Evolutionary conservation across 2,888 invertebrate genomes (phyloP).

Genomic region (Aquatica leii): DNA sequence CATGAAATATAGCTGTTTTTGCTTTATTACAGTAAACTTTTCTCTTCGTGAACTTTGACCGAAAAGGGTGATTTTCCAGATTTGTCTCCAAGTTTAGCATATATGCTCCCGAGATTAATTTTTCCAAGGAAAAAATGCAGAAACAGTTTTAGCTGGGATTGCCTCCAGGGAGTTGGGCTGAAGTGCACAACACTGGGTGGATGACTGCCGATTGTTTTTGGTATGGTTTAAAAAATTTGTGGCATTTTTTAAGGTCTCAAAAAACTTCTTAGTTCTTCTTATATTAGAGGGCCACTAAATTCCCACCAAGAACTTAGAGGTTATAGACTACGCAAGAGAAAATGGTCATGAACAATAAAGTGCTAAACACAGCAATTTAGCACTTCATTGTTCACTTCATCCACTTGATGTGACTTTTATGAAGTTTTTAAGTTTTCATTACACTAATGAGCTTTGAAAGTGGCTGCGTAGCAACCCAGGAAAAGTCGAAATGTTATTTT

Average conservation of each 20-base stretch:
- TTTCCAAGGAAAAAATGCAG: neutral
- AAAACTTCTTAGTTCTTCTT: constrained; percentile 43
- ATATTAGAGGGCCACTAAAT: constrained; percentile 45
- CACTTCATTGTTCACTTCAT: constrained; percentile 46
- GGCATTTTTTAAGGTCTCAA: neutral
- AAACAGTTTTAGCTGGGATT: constrained; percentile 4
- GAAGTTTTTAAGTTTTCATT: constrained; percentile 7
- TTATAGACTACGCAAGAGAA: neutral
- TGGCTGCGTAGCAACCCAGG: constrained; percentile 7
- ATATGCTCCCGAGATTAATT: constrained; percentile 15
- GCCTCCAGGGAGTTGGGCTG: constrained; percentile 36
- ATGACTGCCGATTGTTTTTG: constrained; percentile 46
- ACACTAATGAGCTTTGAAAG: neutral
- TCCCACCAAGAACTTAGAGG: constrained; percentile 43
- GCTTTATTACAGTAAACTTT: too few species aligned
- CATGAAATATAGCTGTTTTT: too few species aligned
- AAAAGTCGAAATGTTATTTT: neutral
- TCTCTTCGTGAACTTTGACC: too few species aligned
- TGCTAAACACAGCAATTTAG: constrained; percentile 36
- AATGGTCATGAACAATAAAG: too few species aligned
- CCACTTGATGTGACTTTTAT: constrained; percentile 39
- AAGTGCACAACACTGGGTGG: constrained; percentile 48
- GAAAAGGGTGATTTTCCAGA: too few species aligned
- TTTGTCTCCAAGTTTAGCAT: constrained; percentile 36
- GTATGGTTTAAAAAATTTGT: constrained; percentile 45